phyloP scores from a whole-genome alignment of 64 coral and sea anemone genomes.

The Trachythela sp. region DNA sequence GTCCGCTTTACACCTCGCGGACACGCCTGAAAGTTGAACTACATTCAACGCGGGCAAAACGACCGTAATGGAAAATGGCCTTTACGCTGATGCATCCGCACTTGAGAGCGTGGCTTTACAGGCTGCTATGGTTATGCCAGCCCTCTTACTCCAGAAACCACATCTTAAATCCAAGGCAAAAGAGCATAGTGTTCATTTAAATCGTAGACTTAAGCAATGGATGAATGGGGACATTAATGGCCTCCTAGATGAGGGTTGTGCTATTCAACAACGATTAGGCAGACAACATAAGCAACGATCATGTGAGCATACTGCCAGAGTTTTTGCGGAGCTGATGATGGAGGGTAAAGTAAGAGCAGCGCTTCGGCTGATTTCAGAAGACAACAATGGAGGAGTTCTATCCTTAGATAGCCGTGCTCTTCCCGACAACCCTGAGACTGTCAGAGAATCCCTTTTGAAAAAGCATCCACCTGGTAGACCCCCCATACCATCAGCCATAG shows the following conservation, averaged over 20 bases:
- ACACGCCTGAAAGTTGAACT: too few species aligned
- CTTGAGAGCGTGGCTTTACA: neutral
- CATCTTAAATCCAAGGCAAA: neutral
- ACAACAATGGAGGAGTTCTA: neutral
- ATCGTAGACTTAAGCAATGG: neutral
- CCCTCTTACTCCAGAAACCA: neutral
- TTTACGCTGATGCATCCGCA: neutral
- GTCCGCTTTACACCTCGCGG: too few species aligned
- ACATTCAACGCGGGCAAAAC: too few species aligned
- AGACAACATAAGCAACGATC: neutral
- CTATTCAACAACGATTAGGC: neutral
- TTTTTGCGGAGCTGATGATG: neutral
- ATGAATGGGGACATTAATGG: conserved; percentile 4
- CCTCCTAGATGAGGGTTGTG: neutral
- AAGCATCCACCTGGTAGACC: neutral
- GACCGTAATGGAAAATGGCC: too few species aligned
- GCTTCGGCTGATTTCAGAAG: neutral
- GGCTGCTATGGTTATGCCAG: neutral
- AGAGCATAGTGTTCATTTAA: neutral
- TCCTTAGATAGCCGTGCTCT: neutral
- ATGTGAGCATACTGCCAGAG: neutral
- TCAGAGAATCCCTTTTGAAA: neutral
- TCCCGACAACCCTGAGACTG: neutral
- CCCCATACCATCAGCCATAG: neutral
- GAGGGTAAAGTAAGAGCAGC: neutral